Percentiles rank a stretch among this genome's conserved stretches.
phyloP scores from a whole-genome alignment of 2,888 invertebrate species.

The Tetranychus piercei region DNA sequence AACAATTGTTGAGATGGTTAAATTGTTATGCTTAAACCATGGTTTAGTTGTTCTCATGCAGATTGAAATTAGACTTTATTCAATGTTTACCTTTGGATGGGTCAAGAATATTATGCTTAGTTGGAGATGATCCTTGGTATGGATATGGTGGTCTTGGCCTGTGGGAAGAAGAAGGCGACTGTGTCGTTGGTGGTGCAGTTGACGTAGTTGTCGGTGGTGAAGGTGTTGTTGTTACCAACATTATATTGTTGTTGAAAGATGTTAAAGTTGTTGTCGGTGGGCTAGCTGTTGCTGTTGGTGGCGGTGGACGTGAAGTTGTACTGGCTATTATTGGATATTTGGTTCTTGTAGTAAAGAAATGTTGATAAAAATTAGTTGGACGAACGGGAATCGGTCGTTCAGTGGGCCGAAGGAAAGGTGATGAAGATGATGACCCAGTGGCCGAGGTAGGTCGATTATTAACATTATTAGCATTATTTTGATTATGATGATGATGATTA shows the following conservation, averaged over 20 bases:
- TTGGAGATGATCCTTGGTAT: neutral
- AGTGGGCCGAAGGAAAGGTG: constrained; percentile 12
- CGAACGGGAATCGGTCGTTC: constrained; percentile 14
- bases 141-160: neutral
- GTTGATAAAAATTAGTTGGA: constrained; percentile 13
- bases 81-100: constrained; percentile 1
- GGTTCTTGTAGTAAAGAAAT: neutral
- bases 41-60: too few relatives aligned
- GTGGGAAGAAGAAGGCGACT: neutral
- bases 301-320: neutral
- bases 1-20: neutral
- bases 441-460: constrained; percentile 6
- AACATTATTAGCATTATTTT: constrained; percentile 8
- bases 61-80: neutral
- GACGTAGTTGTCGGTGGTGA: constrained; percentile 7
- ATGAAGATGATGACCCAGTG: neutral
- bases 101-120: neutral
- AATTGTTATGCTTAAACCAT: neutral
- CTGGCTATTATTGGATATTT: neutral
- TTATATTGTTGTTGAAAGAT: neutral
- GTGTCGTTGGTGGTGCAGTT: neutral
- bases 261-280: neutral
- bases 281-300: constrained; percentile 8
- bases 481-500: neutral
- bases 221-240: constrained; percentile 8